Evolutionary conservation across 2,797 vertebrate species (phyloP), one percentile per base, ranked within the genome.

Genomic region (Sebastes oblongus): DNA sequence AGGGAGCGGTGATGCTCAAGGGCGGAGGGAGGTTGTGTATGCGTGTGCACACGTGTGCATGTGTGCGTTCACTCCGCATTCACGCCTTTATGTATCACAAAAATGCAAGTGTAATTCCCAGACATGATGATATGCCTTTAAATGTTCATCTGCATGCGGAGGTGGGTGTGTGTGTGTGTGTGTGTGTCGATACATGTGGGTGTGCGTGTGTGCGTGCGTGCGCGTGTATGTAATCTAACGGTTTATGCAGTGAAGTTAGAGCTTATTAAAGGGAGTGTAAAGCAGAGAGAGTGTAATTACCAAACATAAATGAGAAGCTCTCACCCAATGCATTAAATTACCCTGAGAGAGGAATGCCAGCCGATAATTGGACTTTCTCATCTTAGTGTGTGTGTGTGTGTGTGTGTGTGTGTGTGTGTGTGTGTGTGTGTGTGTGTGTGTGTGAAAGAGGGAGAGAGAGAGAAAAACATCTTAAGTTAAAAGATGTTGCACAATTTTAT

Each of bases 261-360:
- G 88, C 91, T 92, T 94, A 93, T 94, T 94, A 94, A 94, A 93
- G 93, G 81, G 86, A 94, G 92, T 94, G 93, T 94, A 93, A 93
- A 94, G 93, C 90, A 94, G 91, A 92, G 91, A 91, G 91, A 93
- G 90, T 94, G 92, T 94, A 94, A 95, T 95, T 94, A 94, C 94
- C 88, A 93, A 94, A 93, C 93, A 94, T 92, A 94, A 94, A 95
- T 94, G 93, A 94, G 93, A 93, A 93, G 91, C 93, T 93, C 91
- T 93, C 92, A 91, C 91, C 93, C 92, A 93, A 91, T 93, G 91
- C 89, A 93, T 94, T 93, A 93, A 93, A 95, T 94, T 93, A 95
- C 86, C 91, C 93, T 91, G 84, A 91, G 91, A 92, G 90, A 93
- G 92, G 88, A 95, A 92, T 92, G 91, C 88, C 87, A 88, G 83